Evolutionary conservation across 2,113 vertebrate species (phyloP).

Genomic region (Oryzias curvinotus): DNA sequence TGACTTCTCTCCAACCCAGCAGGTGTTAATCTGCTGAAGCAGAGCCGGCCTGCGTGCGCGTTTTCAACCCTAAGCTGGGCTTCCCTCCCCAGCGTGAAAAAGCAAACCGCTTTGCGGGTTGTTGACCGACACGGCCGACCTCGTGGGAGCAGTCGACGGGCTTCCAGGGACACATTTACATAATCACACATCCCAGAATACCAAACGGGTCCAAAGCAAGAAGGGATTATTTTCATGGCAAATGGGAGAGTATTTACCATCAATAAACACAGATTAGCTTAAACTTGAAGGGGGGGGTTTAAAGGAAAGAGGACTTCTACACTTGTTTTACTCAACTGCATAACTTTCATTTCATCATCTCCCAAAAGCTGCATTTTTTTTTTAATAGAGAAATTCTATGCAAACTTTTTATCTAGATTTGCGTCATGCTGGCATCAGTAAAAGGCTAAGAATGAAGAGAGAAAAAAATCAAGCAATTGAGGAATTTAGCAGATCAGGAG

Average conservation of each 20-base stretch:
- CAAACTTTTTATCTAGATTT: no score
- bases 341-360: no score
- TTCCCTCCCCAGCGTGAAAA: neutral
- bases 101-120: neutral
- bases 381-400: no score
- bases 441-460: no score
- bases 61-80: neutral
- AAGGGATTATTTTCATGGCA: neutral
- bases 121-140: neutral
- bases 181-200: slow-evolving; percentile 2
- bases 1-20: neutral
- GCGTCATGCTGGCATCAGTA: no score
- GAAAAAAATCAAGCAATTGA: no score
- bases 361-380: no score
- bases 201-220: neutral
- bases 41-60: neutral
- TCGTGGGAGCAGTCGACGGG: neutral
- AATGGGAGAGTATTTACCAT: neutral
- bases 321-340: no score
- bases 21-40: neutral
- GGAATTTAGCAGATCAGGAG: no score
- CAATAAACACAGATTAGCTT: neutral
- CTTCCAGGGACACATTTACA: neutral
- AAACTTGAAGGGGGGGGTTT: no score
- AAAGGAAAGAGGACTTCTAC: no score